Percentiles rank a stretch among this genome's conserved stretches.
Evolutionary conservation across 2,888 invertebrate genomes (phyloP).

Genomic region (Rhyacophila evoluta): DNA sequence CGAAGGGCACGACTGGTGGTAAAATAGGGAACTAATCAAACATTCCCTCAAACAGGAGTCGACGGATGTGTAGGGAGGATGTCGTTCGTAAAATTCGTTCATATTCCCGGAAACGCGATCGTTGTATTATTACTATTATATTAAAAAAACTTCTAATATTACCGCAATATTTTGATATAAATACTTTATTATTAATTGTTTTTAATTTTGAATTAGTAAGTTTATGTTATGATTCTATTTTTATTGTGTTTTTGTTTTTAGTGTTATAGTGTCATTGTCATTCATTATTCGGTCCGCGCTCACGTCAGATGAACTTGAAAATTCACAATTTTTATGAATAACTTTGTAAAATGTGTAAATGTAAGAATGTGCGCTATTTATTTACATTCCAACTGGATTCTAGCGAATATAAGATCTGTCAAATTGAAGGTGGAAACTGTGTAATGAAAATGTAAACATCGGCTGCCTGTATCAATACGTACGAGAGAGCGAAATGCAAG

Average conservation of each 20-base stretch:
- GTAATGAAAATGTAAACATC: conserved; percentile 41
- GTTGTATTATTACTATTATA: conserved; percentile 32
- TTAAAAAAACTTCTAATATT: conserved; percentile 22
- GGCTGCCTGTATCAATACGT: conserved; percentile 32
- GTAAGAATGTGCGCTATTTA: not conserved
- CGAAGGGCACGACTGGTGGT: conserved; percentile 33
- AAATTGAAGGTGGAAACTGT: conserved; percentile 19
- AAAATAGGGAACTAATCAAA: conserved; percentile 35
- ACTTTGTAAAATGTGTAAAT: not conserved
- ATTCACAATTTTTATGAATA: not conserved
- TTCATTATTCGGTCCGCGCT: not conserved
- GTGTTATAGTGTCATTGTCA: not conserved
- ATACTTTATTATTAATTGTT: not conserved
- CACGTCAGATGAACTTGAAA: not conserved
- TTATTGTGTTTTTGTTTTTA: not conserved
- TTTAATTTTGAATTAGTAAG: conserved; percentile 23
- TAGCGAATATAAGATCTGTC: conserved; percentile 28
- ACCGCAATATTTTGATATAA: not conserved
- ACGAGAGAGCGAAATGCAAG: conserved; percentile 40
- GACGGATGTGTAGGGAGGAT: conserved; percentile 37
- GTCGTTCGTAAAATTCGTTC: conserved; percentile 25
- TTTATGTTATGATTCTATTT: conserved; percentile 34
- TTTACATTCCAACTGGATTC: not conserved
- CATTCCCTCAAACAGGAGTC: conserved; percentile 39
- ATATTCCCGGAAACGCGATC: conserved; percentile 29